These are phyloP conservation scores for Pogonocherus hispidulus DNA, from an alignment of 2,888 invertebrate species.

Conservation along the genomic window DNA sequence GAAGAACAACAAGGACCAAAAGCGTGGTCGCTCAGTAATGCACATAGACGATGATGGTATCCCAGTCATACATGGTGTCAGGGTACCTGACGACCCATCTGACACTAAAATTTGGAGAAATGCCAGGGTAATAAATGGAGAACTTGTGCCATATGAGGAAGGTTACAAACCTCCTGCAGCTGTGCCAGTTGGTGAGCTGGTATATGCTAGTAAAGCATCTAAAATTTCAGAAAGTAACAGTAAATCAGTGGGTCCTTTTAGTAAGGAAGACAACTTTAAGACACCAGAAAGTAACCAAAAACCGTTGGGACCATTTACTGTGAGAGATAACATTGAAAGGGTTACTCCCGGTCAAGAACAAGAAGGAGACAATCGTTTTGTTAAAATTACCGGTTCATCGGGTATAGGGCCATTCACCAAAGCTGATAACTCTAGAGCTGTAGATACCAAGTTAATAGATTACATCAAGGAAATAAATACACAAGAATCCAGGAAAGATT, in stretches of 20 bases:
- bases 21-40: conserved; percentile 76
- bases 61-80: conserved; percentile 85
- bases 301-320: conserved; percentile 73
- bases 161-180: conserved; percentile 77
- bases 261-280: conserved; percentile 74
- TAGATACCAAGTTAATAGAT: conserved; percentile 74
- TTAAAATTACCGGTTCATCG: conserved; percentile 46
- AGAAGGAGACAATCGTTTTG: conserved; percentile 34
- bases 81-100: conserved; percentile 88
- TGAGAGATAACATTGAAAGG: conserved; percentile 70
- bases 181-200: conserved; percentile 73
- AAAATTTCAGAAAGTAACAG: conserved; percentile 14
- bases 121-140: conserved; percentile 88
- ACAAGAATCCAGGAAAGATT: conserved; percentile 75
- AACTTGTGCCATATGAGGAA: conserved; percentile 82
- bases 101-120: conserved; percentile 84
- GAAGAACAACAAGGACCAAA: conserved; percentile 70
- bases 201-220: conserved; percentile 35
- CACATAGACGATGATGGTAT: conserved; percentile 80
- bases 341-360: conserved; percentile 47
- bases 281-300: conserved; percentile 55
- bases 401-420: conserved; percentile 76
- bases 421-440: conserved; percentile 73
- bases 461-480: conserved; percentile 79
- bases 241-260: conserved; percentile 73